phyloP scores from a whole-genome alignment of 2,797 vertebrate species.

The Garrulus glandarius region DNA sequence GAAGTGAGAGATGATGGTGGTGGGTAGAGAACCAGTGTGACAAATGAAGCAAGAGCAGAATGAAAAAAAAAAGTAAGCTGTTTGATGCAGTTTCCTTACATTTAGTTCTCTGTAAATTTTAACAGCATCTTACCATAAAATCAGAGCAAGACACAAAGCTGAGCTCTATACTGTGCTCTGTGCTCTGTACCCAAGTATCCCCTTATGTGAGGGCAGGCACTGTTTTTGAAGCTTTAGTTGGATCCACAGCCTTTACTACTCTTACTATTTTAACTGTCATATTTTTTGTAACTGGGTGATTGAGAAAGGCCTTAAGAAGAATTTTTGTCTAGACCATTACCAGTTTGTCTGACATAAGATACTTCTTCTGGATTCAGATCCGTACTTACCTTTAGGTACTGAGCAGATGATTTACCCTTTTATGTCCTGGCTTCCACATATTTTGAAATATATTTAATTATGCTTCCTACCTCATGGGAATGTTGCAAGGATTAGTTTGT shows the following conservation, averaged over 20 bases:
- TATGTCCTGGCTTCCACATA: not conserved
- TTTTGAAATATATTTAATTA: conserved; percentile 10
- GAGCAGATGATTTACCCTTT: not conserved
- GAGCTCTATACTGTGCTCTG: not conserved
- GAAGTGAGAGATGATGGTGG: not conserved
- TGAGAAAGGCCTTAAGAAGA: not conserved
- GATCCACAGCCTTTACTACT: not conserved
- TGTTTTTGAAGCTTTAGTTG: not conserved
- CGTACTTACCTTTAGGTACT: not conserved
- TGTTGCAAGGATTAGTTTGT: not conserved
- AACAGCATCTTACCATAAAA: not conserved
- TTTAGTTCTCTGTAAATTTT: not conserved
- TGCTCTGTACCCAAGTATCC: not conserved
- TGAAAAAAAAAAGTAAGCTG: not conserved
- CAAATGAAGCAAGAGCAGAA: not conserved
- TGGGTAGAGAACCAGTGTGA: not conserved
- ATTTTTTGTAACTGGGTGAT: not conserved
- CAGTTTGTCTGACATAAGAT: not conserved
- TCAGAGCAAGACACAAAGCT: not conserved
- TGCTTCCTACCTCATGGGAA: not conserved
- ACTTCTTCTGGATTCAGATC: not conserved
- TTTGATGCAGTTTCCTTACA: not conserved
- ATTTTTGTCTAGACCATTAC: not conserved
- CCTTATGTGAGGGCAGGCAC: not conserved
- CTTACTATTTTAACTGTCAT: not conserved